phyloP scores from a whole-genome alignment of 2,113 vertebrate species.

The Saimiri boliviensis region DNA sequence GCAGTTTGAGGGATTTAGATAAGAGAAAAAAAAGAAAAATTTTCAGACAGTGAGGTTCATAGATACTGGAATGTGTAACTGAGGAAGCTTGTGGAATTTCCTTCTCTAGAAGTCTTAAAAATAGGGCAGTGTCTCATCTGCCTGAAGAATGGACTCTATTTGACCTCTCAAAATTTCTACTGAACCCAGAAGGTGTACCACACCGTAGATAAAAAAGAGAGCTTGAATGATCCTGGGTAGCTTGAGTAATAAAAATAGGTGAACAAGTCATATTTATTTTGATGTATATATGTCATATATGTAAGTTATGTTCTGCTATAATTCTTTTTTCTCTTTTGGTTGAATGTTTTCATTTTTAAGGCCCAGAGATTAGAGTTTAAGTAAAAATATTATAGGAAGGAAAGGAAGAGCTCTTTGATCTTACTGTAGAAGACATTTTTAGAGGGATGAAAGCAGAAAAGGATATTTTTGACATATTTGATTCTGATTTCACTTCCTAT shows the following conservation, averaged over 20 bases:
- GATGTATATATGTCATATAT: neutral
- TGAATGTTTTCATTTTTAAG: constrained; percentile 60
- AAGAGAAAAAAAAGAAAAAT: constrained; percentile 67
- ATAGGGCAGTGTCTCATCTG: constrained; percentile 68
- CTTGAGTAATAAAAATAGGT: neutral
- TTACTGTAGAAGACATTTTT: constrained; percentile 43
- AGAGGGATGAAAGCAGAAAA: neutral
- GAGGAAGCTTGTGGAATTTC: constrained; percentile 71
- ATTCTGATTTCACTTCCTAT: constrained; percentile 49
- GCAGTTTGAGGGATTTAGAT: constrained; percentile 71
- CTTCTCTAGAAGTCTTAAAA: constrained; percentile 68
- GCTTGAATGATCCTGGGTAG: neutral
- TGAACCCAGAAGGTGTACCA: neutral
- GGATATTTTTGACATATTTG: neutral
- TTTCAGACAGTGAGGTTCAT: constrained; percentile 62
- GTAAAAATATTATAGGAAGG: neutral
- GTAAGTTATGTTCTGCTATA: neutral
- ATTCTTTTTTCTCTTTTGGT: constrained; percentile 1
- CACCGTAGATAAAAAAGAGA: neutral
- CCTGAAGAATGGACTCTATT: constrained; percentile 65
- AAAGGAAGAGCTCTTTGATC: constrained; percentile 32
- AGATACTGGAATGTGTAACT: constrained; percentile 65
- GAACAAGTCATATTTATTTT: neutral
- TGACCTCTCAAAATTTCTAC: constrained; percentile 62
- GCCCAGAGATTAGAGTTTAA: constrained; percentile 21